phyloP scores from a whole-genome alignment of 2,113 vertebrate genomes.

The Regulus satrapa region DNA sequence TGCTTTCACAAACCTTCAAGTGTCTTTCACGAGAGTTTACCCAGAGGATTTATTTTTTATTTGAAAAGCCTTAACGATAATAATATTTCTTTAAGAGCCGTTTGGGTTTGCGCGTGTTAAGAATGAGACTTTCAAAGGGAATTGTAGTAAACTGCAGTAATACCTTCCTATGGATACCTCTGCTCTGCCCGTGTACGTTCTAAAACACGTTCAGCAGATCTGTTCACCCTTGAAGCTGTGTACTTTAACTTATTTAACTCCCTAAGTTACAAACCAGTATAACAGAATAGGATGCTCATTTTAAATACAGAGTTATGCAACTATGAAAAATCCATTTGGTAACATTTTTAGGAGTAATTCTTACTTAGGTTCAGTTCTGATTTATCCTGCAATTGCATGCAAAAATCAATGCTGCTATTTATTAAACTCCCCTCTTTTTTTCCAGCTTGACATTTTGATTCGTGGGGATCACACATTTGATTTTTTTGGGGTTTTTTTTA shows the following conservation, averaged over 20 bases:
- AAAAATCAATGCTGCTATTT: constrained; percentile 3
- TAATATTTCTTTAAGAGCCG: not conserved
- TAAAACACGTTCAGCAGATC: not conserved
- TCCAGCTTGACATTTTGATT: not conserved
- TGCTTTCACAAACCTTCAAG: constrained; percentile 49
- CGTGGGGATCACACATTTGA: not conserved
- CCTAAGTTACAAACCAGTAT: not conserved
- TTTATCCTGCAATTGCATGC: not conserved
- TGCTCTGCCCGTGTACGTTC: not conserved
- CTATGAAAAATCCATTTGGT: not conserved
- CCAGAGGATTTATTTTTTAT: constrained; percentile 17
- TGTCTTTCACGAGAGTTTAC: constrained; percentile 59
- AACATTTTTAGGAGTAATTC: not conserved
- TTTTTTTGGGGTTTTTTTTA: not conserved
- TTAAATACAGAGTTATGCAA: not conserved
- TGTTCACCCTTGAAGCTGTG: not conserved
- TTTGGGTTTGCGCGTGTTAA: not conserved
- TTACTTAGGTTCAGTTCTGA: not conserved
- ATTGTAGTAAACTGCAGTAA: not conserved
- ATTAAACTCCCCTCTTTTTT: not conserved
- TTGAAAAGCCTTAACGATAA: constrained; percentile 71
- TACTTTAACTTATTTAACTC: not conserved
- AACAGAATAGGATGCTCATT: not conserved
- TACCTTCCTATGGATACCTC: not conserved
- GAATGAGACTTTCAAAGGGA: constrained; percentile 12